Conservation (phyloP, 2,888 invertebrate genomes). For the Microchrysa polita region DNA sequence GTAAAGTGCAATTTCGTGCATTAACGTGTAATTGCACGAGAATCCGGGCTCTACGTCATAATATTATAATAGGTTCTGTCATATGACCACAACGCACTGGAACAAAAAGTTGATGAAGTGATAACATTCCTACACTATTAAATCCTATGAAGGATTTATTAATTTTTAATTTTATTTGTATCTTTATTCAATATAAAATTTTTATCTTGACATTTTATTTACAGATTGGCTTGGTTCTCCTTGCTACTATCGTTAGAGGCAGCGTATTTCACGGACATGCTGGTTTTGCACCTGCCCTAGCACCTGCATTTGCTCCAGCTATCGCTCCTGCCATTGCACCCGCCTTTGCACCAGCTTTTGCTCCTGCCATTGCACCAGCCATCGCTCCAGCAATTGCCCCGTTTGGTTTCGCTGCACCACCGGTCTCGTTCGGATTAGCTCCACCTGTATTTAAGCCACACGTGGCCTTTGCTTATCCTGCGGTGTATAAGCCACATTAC, state of each 20-base stretch:
- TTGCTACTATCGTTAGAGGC: background rate
- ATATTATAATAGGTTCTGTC: too few species aligned
- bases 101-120: too few species aligned
- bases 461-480: constrained; percentile 35
- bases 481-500: constrained; percentile 36
- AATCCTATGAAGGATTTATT: too few species aligned
- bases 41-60: too few species aligned
- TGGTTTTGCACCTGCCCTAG: constrained; percentile 42
- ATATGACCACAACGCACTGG: too few species aligned
- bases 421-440: constrained; percentile 3
- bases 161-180: too few species aligned
- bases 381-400: constrained; percentile 26
- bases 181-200: too few species aligned
- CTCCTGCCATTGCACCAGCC: constrained; percentile 31
- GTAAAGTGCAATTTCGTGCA: too few species aligned
- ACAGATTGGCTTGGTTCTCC: constrained; percentile 34
- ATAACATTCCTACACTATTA: too few species aligned
- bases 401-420: constrained; percentile 19
- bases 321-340: constrained; percentile 34
- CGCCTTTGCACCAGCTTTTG: constrained; percentile 27
- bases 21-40: too few species aligned
- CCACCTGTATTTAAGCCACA: constrained; percentile 44
- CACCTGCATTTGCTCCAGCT: constrained; percentile 28
- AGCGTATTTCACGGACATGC: background rate
- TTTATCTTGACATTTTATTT: background rate